These are phyloP conservation scores for Phrixothrix hirtus DNA, from an alignment of 2,888 invertebrate species.

Conservation along the genomic window DNA sequence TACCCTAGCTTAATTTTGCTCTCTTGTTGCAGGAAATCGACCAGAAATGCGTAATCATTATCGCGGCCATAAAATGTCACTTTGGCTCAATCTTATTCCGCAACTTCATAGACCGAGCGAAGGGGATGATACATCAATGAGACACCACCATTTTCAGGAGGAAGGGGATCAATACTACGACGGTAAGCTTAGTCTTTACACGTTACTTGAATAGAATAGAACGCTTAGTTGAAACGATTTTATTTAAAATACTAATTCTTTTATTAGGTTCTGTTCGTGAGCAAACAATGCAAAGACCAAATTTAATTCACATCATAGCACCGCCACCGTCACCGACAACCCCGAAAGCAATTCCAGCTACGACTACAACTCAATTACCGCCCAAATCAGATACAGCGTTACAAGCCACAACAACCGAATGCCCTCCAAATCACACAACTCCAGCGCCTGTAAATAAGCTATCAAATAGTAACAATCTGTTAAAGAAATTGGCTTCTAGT, in stretches of 20 bases:
- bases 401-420: slow-evolving; percentile 69
- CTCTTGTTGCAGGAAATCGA: slow-evolving; percentile 62
- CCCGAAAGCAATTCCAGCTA: slow-evolving; percentile 47
- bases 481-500: slow-evolving; percentile 76
- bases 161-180: slow-evolving; percentile 79
- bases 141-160: slow-evolving; percentile 85
- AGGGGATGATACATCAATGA: slow-evolving; percentile 80
- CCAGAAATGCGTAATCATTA: slow-evolving; percentile 87
- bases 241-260: background rate
- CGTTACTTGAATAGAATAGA: background rate
- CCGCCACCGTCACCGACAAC: slow-evolving; percentile 58
- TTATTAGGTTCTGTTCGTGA: slow-evolving; percentile 72
- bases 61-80: slow-evolving; percentile 89
- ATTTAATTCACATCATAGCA: slow-evolving; percentile 62
- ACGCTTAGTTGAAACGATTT: background rate
- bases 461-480: slow-evolving; percentile 68
- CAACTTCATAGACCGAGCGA: slow-evolving; percentile 85
- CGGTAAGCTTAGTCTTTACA: slow-evolving; percentile 58
- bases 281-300: slow-evolving; percentile 70
- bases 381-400: slow-evolving; percentile 59
- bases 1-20: no score
- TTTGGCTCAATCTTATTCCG: slow-evolving; percentile 90
- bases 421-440: slow-evolving; percentile 68
- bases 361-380: slow-evolving; percentile 56
- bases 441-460: slow-evolving; percentile 51